A percentile compares a stretch with the other conserved stretches of the same genome.
These are phyloP conservation scores for Anoplolepis gracilipes DNA, from an alignment of 1,140 invertebrate genomes.

Conservation along the genomic window DNA sequence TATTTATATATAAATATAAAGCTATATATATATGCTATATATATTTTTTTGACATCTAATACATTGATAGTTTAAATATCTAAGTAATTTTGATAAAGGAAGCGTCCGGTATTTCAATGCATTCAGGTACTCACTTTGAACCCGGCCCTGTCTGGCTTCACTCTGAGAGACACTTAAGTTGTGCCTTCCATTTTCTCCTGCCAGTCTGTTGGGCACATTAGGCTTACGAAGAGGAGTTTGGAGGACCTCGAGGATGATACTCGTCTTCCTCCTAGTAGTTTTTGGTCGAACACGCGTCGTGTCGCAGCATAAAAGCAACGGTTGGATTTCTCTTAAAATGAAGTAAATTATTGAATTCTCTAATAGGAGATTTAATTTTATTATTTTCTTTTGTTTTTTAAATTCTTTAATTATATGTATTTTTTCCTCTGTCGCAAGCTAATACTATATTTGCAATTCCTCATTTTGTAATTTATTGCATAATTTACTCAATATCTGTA, in stretches of 20 bases:
- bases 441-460: background rate
- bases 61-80: background rate
- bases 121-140: slow-evolving; percentile 32
- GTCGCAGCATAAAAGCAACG: background rate
- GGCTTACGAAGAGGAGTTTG: slow-evolving; percentile 40
- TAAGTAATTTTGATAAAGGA: slow-evolving; percentile 1
- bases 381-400: background rate
- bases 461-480: background rate
- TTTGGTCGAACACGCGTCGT: slow-evolving; percentile 40
- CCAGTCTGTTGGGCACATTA: slow-evolving; percentile 29
- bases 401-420: background rate
- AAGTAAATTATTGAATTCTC: slow-evolving; percentile 1
- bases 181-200: slow-evolving; percentile 38
- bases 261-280: slow-evolving; percentile 39
- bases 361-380: background rate
- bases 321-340: background rate
- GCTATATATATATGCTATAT: background rate
- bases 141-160: slow-evolving; percentile 12
- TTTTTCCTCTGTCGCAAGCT: background rate
- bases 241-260: slow-evolving; percentile 24
- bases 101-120: background rate
- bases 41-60: background rate
- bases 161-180: slow-evolving; percentile 33
- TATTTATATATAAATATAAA: background rate
- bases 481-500: background rate